Evolutionary conservation across 2,797 vertebrate genomes (phyloP).

Genomic region (Taeniopygia guttata): DNA sequence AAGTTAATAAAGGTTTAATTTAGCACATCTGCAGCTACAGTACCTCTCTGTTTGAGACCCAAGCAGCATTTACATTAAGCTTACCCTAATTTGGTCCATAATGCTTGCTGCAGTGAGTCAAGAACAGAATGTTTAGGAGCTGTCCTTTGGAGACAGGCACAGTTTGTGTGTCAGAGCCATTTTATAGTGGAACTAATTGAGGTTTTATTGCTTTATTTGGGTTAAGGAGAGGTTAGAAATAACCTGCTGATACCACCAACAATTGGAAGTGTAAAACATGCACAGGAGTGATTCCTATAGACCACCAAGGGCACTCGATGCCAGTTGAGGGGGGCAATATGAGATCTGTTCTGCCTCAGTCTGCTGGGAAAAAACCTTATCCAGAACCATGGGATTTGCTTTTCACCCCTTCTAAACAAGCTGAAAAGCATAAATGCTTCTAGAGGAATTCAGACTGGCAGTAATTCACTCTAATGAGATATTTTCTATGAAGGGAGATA

Average conservation of each 20-base stretch:
- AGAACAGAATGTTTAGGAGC: not conserved
- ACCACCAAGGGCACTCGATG: not conserved
- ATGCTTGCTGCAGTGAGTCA: not conserved
- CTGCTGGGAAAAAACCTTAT: not conserved
- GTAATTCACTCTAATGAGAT: not conserved
- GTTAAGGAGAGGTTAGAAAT: not conserved
- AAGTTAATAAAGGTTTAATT: conserved; percentile 18
- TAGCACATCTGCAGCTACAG: not conserved
- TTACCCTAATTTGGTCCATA: not conserved
- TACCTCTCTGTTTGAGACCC: not conserved
- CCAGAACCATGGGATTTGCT: not conserved
- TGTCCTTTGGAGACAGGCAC: not conserved
- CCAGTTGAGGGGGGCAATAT: not conserved
- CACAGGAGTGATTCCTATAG: not conserved
- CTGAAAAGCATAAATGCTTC: not conserved
- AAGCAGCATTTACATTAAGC: not conserved
- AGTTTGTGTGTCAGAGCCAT: not conserved
- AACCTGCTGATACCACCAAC: not conserved
- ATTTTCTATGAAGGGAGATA: not conserved
- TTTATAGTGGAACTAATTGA: not conserved
- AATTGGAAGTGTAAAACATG: not conserved
- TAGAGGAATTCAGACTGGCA: not conserved
- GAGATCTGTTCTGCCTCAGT: not conserved
- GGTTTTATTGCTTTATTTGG: not conserved
- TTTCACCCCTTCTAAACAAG: not conserved